phyloP scores from a whole-genome alignment of 2,888 invertebrate genomes.

The Heliconius ismenius region DNA sequence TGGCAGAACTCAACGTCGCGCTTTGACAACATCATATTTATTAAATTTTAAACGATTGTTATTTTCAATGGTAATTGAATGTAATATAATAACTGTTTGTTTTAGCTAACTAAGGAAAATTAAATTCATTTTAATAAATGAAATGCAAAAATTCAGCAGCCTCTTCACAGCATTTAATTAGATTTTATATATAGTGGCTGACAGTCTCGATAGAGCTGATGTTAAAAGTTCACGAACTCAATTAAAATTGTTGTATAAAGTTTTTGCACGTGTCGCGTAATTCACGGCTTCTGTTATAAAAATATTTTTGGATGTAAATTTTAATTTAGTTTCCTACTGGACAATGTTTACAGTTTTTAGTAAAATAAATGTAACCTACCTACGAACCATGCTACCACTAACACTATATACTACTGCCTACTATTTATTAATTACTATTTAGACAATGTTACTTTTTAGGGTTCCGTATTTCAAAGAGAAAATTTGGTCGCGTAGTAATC shows the following conservation, averaged over 20 bases:
- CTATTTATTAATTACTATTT: background rate
- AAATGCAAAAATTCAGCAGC: background rate
- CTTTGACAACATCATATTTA: background rate
- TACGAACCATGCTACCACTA: background rate
- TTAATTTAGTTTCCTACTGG: constrained; percentile 2
- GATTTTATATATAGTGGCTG: constrained; percentile 25
- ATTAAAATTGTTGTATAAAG: constrained; percentile 37
- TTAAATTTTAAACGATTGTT: background rate
- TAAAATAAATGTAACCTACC: background rate
- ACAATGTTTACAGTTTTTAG: background rate
- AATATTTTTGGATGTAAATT: constrained; percentile 16
- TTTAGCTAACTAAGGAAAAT: background rate
- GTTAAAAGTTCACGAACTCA: constrained; percentile 37
- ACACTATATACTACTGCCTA: no score
- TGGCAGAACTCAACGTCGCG: no score
- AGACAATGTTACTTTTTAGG: background rate
- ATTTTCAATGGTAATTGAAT: background rate
- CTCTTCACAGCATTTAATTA: constrained; percentile 18
- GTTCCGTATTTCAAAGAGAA: no score
- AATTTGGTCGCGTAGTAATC: no score
- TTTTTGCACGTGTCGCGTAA: constrained; percentile 36
- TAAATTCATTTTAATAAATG: background rate
- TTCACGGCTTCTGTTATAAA: constrained; percentile 13
- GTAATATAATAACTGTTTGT: background rate
- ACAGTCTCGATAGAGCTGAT: constrained; percentile 23